Base-by-base conservation (phyloP, 2,888 invertebrate genomes). In the Pristionchus exspectatus region DNA sequence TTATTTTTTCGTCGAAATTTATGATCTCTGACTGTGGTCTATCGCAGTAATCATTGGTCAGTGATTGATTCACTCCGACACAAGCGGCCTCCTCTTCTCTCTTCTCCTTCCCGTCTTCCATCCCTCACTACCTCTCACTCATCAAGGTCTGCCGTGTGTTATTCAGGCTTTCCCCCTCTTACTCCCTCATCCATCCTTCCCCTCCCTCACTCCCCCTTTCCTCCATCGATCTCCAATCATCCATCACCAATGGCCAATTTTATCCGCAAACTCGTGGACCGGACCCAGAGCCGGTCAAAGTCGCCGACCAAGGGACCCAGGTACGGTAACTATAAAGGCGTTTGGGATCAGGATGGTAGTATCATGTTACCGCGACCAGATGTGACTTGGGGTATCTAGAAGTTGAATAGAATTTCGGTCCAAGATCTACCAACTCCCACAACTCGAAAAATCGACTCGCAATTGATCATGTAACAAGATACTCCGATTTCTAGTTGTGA, bases 271-370 rank as follows among this genome's bases (percentile, higher is more conserved):
- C 54, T 88, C n/a, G 88, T 88, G 14, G 88, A 88, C 30, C 88
- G 88, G n/a, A 81, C 88, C 33, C 77, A 88, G 30, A 88, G 88
- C 63, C 69, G 87, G 14, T 87, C 87, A 24, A 87, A 87, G 24
- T 87, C 87, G 9, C 87, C 87, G 2, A 87, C 69, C 24, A 87
- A 87, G 24, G 54, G 72, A 44, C 50, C 33, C 12, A 56, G 84
- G 50, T 77, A 44, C 21, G 77, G 74, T 74, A 74, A 21, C 10
- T 9, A 30, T 18, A 74, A 14, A 74, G 27, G n/a, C 27, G 66
- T 9, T n/a, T 9, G 10, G 27, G 24, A 24, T 24, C 27, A 66
- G 59, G 18, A 18, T 59, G 21, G 12, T 59, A 59, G 12, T 59
- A 59, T 59, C 59, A 24, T 24, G 59, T 59, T 59, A 59, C 59